Evolutionary conservation across 64 coral and sea anemone genomes (phyloP), one percentile per base, ranked within the genome.

Genomic region (Actinia equina): DNA sequence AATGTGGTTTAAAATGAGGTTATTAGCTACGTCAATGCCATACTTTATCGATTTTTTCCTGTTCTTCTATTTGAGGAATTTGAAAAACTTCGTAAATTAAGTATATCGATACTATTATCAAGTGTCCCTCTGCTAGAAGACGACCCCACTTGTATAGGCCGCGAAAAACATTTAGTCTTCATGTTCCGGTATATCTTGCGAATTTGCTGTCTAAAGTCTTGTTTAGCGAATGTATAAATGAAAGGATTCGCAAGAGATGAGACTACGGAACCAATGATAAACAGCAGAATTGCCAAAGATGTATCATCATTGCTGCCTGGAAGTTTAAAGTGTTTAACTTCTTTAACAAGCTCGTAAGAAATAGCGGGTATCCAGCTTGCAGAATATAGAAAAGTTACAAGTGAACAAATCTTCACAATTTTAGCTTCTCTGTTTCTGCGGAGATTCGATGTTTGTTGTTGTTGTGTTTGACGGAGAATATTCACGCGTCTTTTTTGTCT

Each of bases 181-280:
- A 74, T 41, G 69, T 74, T 74, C 5, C 69, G 69, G 69, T 26
- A 26, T 10, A 74, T 74, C 13, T 13, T 74, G 10, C 69, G 69
- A 67, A 92, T 55, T 26, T 78, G 84, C 27, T 44, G 58, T 22
- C 77, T 82, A 56, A 92, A 92, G 20, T 92, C 90, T 42, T 78
- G 90, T 71, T 92, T 92, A 74, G 84, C 86, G 64, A 92, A 92
- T 10, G 90, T 70, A 44, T 92, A 92, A 46, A 92, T 64, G 4
- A 92, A 54, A 22, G 90, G 90, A 46, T 92, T 92, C 6, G n/a
- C n/a, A n/a, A n/a, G n/a, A n/a, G n/a, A n/a, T n/a, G n/a, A n/a
- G n/a, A n/a, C n/a, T n/a, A n/a, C n/a, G n/a, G n/a, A n/a, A n/a
- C n/a, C n/a, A n/a, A n/a, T n/a, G n/a, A n/a, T n/a, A n/a, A n/a